Base-by-base conservation (phyloP, 1,140 invertebrate species). In the Epicauta chinensis region DNA sequence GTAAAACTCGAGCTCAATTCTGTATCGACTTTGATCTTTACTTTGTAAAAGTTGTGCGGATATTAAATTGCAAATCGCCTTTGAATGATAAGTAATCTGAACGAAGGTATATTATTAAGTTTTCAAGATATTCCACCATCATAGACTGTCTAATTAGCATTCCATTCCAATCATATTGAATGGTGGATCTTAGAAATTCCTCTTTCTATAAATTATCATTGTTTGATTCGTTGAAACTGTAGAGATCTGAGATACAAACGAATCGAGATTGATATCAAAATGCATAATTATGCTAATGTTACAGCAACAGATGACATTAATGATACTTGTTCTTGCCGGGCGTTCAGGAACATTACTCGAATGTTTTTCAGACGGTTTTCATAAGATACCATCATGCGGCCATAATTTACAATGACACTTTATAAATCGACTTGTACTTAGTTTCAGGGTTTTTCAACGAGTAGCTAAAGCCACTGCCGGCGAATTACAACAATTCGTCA, bases 71-170 rank as follows among this genome's bases (percentile, higher is more conserved):
- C 58, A 60, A 60, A 60, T 57, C 58, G 42, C 48, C 53, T 51
- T 36, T 30, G 39, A 45, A 51, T 49, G 44, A 48, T 52, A 55
- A 59, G 53, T 49, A 59, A 54, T 40, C 42, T 23, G 23, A 42
- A 40, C 13, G 35, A 35, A 41, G 40, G 44, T 40, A 41, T 49
- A 55, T 50, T 32, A 37, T 45, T 23, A 49, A 46, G 56, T 58
- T 51, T 45, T 43, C 55, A 51, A 51, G 53, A 50, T 42, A 58
- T 50, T 40, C 41, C 41, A 34, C 46, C 49, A 34, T 51, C 48
- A 15, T 60, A 60, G 57, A 55, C 58, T 57, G 55, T 55, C 57
- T 60, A 60, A 60, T 60, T 60, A 60, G 58, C 57, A 60, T 60
- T 60, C 58, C 55, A 54, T 57, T 57, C 57, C 48, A n/a, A 36